Percentiles rank a stretch among this genome's conserved stretches.
These are phyloP conservation scores for Bicyclus anynana DNA, from an alignment of 1,140 invertebrate species.

Conservation along the genomic window DNA sequence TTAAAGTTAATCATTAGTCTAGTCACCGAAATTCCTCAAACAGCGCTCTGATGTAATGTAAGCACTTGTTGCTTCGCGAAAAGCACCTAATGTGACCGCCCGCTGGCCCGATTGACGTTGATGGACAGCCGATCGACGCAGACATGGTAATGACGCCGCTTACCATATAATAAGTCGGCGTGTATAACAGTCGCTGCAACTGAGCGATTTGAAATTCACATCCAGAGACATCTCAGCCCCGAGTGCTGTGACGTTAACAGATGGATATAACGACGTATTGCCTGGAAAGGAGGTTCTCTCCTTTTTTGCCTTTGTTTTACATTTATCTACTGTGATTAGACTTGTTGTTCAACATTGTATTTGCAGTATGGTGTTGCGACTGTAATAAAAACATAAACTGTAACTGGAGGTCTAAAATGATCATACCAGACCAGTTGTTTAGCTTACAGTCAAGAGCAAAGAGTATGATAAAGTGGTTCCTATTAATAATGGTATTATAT, in stretches of 20 bases:
- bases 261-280: constrained; percentile 11
- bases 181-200: constrained; percentile 33
- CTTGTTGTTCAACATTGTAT: too few relatives aligned
- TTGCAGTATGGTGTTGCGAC: too few relatives aligned
- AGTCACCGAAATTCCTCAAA: too few relatives aligned
- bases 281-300: background rate
- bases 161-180: constrained; percentile 66
- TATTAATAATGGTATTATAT: too few relatives aligned
- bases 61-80: constrained; percentile 8
- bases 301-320: background rate
- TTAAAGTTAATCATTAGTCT: too few relatives aligned
- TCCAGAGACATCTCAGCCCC: constrained; percentile 20
- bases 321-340: background rate
- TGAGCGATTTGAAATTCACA: constrained; percentile 28
- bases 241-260: constrained; percentile 21
- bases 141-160: constrained; percentile 67
- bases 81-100: constrained; percentile 18
- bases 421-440: too few relatives aligned
- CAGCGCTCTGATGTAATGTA: too few relatives aligned
- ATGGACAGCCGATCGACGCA: constrained; percentile 48
- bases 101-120: constrained; percentile 46
- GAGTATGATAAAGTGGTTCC: too few relatives aligned
- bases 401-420: too few relatives aligned
- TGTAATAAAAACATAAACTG: too few relatives aligned
- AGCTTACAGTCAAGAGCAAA: too few relatives aligned